Evolutionary conservation across 2,113 vertebrate genomes (phyloP).

Genomic region (Craseonycteris thonglongyai): DNA sequence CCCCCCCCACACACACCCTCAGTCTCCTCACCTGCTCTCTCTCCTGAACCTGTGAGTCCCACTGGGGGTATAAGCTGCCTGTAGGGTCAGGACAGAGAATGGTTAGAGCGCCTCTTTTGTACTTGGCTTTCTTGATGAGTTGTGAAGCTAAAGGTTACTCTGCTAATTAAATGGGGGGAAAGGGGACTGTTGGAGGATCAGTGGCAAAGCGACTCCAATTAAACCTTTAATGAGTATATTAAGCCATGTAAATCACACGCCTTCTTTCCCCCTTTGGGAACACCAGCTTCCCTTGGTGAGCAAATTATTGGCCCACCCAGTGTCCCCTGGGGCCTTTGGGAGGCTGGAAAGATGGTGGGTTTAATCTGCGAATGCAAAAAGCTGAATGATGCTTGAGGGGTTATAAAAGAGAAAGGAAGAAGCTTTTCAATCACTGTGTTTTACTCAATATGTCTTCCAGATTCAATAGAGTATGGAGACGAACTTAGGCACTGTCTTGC

Average conservation of each 20-base stretch:
- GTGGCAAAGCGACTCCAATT: constrained; percentile 65
- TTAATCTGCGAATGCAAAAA: not conserved
- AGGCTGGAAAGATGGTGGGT: not conserved
- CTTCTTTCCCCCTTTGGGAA: constrained; percentile 31
- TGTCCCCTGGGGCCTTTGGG: not conserved
- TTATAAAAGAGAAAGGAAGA: not conserved
- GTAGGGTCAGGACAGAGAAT: constrained; percentile 32
- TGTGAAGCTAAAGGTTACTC: constrained; percentile 49
- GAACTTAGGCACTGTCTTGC: not conserved
- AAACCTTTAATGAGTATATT: constrained; percentile 66
- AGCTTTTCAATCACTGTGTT: not conserved
- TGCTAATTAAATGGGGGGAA: constrained; percentile 48
- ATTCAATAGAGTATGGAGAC: not conserved
- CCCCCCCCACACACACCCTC: no score
- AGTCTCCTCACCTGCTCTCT: no score
- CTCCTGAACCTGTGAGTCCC: not conserved
- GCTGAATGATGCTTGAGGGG: not conserved
- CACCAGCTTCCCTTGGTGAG: constrained; percentile 32
- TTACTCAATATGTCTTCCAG: not conserved
- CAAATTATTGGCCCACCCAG: not conserved
- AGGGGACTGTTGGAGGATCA: constrained; percentile 24
- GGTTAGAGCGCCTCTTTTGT: not conserved
- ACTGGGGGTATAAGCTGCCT: constrained; percentile 45
- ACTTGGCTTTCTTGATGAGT: constrained; percentile 55
- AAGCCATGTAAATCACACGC: constrained; percentile 64